Conservation (phyloP, 2,113 vertebrate genomes). For the Rutilus rutilus region DNA sequence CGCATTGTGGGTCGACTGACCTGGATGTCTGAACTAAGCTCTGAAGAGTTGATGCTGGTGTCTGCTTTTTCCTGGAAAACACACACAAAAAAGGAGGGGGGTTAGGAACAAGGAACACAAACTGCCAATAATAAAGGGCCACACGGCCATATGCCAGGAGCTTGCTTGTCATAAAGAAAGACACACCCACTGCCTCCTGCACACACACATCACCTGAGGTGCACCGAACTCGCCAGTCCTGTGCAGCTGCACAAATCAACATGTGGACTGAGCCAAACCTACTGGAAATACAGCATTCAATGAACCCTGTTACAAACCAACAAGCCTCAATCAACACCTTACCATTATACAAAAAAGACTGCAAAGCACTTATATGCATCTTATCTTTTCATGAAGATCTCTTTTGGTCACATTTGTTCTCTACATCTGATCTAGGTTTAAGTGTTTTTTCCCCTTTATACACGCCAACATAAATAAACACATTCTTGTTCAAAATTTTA, state of each 20-base stretch:
- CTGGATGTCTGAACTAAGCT: constrained; percentile 91
- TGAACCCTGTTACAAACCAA: neutral
- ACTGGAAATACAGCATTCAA: constrained; percentile 2
- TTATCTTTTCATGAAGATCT: neutral
- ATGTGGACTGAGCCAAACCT: neutral
- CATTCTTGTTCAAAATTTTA: neutral
- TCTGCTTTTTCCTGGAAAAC: constrained; percentile 89
- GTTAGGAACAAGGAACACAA: constrained; percentile 34
- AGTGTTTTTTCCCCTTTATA: neutral
- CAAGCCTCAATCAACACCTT: neutral
- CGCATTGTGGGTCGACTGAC: constrained; percentile 70
- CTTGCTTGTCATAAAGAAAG: neutral
- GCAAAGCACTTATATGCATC: neutral
- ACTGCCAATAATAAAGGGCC: neutral
- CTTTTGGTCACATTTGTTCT: neutral
- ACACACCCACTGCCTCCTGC: neutral
- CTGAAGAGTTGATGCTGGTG: constrained; percentile 82
- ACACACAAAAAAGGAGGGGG: constrained; percentile 15
- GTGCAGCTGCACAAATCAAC: neutral
- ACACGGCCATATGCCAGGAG: neutral
- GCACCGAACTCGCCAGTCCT: constrained; percentile 11
- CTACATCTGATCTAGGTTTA: neutral
- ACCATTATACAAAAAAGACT: neutral
- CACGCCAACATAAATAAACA: neutral
- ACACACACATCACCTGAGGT: neutral